Percentiles rank a stretch among this genome's conserved stretches.
These are phyloP conservation scores for Bothrops alternatus DNA, from an alignment of 2,797 vertebrate species.

Conservation along the genomic window DNA sequence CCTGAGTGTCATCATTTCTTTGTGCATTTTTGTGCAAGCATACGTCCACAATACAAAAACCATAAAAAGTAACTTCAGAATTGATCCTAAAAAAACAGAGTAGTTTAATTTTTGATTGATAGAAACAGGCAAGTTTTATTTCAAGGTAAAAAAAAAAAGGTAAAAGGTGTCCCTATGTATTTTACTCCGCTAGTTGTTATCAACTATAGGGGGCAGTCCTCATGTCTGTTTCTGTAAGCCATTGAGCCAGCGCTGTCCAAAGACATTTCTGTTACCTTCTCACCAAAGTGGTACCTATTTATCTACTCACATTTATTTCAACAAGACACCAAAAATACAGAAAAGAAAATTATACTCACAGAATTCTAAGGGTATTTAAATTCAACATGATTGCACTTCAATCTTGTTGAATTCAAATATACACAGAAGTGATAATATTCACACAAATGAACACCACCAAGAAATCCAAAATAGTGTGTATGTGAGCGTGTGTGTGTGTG, in stretches of 20 bases:
- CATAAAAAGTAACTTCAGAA: not conserved
- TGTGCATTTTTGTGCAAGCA: not conserved
- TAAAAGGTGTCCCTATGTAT: not conserved
- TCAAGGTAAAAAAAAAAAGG: not conserved
- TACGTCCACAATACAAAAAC: not conserved
- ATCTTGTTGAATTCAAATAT: not conserved
- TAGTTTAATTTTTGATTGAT: not conserved
- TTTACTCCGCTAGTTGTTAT: not conserved
- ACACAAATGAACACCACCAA: not conserved
- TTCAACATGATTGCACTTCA: not conserved
- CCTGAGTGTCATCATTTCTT: not conserved
- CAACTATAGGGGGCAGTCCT: not conserved
- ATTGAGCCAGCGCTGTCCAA: not conserved
- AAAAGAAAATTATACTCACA: not conserved
- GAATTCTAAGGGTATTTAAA: not conserved
- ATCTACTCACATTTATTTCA: not conserved
- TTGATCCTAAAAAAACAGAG: not conserved
- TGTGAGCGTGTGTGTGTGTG: not conserved
- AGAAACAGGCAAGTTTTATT: not conserved
- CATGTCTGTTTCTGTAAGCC: not conserved
- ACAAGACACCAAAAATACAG: not conserved
- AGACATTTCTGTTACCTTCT: not conserved
- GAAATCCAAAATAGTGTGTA: not conserved
- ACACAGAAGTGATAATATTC: not conserved
- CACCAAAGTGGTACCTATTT: not conserved